Base-by-base conservation (phyloP, 2,113 vertebrate genomes). In the Heterochromis multidens region DNA sequence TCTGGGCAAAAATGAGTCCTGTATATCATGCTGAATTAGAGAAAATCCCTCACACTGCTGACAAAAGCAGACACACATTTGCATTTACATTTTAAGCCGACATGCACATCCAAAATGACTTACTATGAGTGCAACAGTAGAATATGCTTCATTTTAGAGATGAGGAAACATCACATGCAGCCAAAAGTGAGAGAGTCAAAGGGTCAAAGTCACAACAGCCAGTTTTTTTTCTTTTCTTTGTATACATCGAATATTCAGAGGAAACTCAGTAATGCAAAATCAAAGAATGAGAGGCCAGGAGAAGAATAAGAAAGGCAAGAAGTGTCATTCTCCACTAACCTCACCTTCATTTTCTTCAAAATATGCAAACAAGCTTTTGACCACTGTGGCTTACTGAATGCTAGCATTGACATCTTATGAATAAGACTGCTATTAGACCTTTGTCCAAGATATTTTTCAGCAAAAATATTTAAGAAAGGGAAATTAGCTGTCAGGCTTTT, bases 1-100 rank as follows among this genome's bases (percentile, higher is more conserved):
- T 90, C 88, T 82, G 90, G 80, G 81, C 81, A 54, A 65, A 87
- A 89, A 88, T 88, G 92, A 92, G 90, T 85, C 89, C 82, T 79
- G 88, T 82, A 76, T 89, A 89, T 94, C 90, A 87, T 72, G 87
- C 85, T 88, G 88, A 92, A 93, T 94, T 91, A 92, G 88, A 93
- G 93, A 77, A 91, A 94, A 91, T 93, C 89, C 93, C 86, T 86
- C 82, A 85, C 92, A 79, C 61, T 90, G 90, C 90, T 89, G 89
- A 93, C 91, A 92, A 93, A 93, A 87, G 91, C 90, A 88, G 81
- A 83, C 88, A 57, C 83, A 77, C 83, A 87, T 60, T 89, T 37
- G 17, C 89, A 92, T 91, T 91, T 91, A 92, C 87, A 88, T 93
- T 79, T 87, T 90, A 93, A 92, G 89, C 90, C 67, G 81, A 85